Conservation (phyloP, 2,888 invertebrate genomes). For the Polymixis lichenea region DNA sequence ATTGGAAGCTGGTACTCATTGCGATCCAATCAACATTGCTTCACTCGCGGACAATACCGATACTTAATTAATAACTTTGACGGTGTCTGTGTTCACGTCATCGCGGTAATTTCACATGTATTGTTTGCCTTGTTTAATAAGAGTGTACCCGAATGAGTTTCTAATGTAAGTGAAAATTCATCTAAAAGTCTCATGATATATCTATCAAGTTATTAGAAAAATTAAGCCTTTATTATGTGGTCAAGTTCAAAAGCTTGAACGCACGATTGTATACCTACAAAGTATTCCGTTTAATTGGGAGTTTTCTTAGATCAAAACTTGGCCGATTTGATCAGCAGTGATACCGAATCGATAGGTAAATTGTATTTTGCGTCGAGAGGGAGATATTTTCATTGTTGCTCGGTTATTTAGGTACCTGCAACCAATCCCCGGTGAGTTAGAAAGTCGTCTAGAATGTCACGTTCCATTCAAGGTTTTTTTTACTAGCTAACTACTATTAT, state of each 20-base stretch:
- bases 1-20: conserved; percentile 39
- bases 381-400: conserved; percentile 49
- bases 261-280: not conserved
- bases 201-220: not conserved
- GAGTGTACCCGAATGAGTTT: conserved; percentile 30
- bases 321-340: not conserved
- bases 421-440: conserved; percentile 55
- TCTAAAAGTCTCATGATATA: not conserved
- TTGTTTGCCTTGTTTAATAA: conserved; percentile 49
- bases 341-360: conserved; percentile 19
- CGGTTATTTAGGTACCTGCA: conserved; percentile 43
- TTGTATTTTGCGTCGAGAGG: conserved; percentile 35
- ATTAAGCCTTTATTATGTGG: not conserved
- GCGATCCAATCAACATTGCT: conserved; percentile 44
- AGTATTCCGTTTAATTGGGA: not conserved
- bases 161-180: conserved; percentile 26
- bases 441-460: conserved; percentile 64
- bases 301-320: not conserved
- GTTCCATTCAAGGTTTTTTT: conserved; percentile 56
- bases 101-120: conserved; percentile 50
- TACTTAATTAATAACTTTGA: conserved; percentile 52
- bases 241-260: not conserved
- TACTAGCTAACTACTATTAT: conserved; percentile 53
- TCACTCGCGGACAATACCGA: conserved; percentile 44
- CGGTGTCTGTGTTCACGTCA: conserved; percentile 42